Base-by-base conservation (phyloP, 2,797 vertebrate genomes). In the Pogonophryne albipinna region DNA sequence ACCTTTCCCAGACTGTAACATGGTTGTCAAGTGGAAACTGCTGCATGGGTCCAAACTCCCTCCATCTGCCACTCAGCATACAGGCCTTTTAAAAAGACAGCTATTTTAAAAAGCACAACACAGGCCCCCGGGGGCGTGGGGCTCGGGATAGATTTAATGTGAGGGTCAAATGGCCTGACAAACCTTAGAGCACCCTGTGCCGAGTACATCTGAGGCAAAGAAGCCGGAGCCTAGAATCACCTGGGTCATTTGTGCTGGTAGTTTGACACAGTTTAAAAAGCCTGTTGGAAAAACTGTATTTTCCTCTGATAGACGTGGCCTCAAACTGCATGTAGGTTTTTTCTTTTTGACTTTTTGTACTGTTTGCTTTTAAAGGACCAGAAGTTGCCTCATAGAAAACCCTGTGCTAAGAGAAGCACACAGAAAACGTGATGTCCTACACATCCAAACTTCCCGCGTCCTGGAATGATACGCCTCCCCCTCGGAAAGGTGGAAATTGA, bases 1-100 rank as follows among this genome's bases (percentile, higher is more conserved):
- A n/a, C n/a, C n/a, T n/a, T n/a, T n/a, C n/a, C n/a, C n/a, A n/a
- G n/a, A n/a, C n/a, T n/a, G n/a, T n/a, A n/a, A n/a, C n/a, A n/a
- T 27, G 41, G 45, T n/a, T 38, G 38, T 80, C 17, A 10, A 60
- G 62, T 79, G 51, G 51, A 85, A 82, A 69, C 45, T 65, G 16
- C 50, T 83, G 74, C 84, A 66, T 44, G 52, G 58, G 13, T 31
- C 12, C 45, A 52, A 51, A 27, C 64, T 63, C 52, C 11, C 31
- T 76, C 2, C 49, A 63, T 76, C 71, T 77, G 64, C 75, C 19
- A 59, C 65, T 74, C 53, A 66, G 75, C 75, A 58, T 75, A 82
- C 76, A 68, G 66, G 44, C 78, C 93, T 92, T 92, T n/a, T 90
- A 94, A 94, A 94, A 94, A 93, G 93, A 70, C 27, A 2, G 71